Evolutionary conservation across 2,888 invertebrate genomes (phyloP), one percentile per base, ranked within the genome.

Genomic region (Stictocephala bisonia): DNA sequence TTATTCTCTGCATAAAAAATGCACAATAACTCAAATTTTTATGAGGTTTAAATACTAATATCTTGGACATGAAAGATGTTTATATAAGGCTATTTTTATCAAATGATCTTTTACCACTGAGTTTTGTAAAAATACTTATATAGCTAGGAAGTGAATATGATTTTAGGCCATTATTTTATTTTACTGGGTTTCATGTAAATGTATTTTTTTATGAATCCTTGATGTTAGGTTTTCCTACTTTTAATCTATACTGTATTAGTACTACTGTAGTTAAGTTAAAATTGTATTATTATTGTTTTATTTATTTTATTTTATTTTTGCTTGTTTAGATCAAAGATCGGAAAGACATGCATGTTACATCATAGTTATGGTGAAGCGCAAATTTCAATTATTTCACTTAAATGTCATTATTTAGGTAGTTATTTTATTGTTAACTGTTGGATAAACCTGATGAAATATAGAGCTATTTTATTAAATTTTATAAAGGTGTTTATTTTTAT

Each of bases 381-480:
- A 64, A 64, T 40, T 64, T 56, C 24, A 44, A 35, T 24, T 4
- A 13, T 64, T n/a, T 64, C 11, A 24, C 13, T 44, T 24, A n/a
- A 26, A 24, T 44, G 44, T 44, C 20, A 56, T 56, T 56, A 27
- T 15, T 64, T 44, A 27, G 24, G 20, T 44, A 26, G 22, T 26
- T 15, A 18, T 44, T 64, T 64, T 64, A 11, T 44, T 64, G 20
- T 64, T 60, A 24, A 60, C 35, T 20, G 20, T 60, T 60, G 40
- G 15, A 64, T 64, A n/a, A 41, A 44, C 64, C 27, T 26, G 26
- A 64, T 64, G 41, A 40, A 64, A 56, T 64, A 64, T 64, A 64
- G 64, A 64, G 44, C 26, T 64, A 64, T 64, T 64, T 64, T 64
- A 64, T 64, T 64, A 64, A 64, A 64, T 64, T 64, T 64, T 44